Evolutionary conservation across 2,888 invertebrate species (phyloP), one percentile per base, ranked within the genome.

Genomic region (Ferdinandea cuprea): DNA sequence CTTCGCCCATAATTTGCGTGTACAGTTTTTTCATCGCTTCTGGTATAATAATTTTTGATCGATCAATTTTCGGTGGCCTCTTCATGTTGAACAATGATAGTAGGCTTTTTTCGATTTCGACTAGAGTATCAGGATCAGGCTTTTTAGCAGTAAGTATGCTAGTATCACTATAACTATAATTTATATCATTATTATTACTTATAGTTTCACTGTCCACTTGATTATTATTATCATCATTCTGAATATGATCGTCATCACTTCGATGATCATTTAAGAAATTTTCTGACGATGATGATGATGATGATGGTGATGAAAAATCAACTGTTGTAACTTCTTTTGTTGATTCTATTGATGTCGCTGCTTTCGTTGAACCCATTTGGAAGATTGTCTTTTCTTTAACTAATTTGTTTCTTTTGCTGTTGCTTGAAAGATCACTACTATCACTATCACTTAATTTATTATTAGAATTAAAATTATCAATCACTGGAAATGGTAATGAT

Each of bases 21-120:
- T 97, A 97, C 85, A 98, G 92, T 89, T 95, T 93, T 90, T 95
- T 93, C 93, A 98, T 94, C 87, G 95, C 95, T 88, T 94, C 94
- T 80, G 97, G 97, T 89, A 98, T 91, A 32, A 91, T 86, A 81
- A 91, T 89, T 88, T 91, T 91, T 50, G 90, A 89, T 85, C 90
- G 89, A 88, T 91, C 91, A 79, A 91, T 90, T 88, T 90, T 91
- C 76, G 91, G 91, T 79, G 90, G 89, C 87, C 89, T 88, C 87
- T 90, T 89, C 88, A 91, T 89, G 83, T 90, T 90, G 87, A 91
- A 90, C 85, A 91, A 87, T 85, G 91, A 89, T 48, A 91, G 87
- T 32, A 91, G 87, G 87, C 90, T 90, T 85, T 89, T 89, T 87
- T 91, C 91, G 86, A 91, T 90, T 89, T 91, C 88, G 90, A 90